A percentile compares a stretch with the other conserved stretches of the same genome.
phyloP scores from a whole-genome alignment of 2,113 vertebrate genomes.

The Eptesicus fuscus region DNA sequence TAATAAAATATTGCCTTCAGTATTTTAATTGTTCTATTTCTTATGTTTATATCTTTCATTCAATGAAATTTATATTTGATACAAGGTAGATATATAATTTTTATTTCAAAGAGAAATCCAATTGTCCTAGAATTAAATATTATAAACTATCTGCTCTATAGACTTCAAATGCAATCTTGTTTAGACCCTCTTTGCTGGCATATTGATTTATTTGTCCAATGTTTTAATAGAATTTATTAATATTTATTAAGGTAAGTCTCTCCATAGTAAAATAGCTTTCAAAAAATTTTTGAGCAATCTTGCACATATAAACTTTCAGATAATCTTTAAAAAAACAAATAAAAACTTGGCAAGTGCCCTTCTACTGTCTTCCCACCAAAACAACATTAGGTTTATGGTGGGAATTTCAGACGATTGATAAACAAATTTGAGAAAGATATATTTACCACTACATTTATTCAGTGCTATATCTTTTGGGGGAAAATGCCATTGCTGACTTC shows the following conservation, averaged over 20 bases:
- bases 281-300: neutral
- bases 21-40: neutral
- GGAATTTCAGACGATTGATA: neutral
- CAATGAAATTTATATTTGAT: neutral
- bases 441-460: neutral
- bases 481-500: neutral
- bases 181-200: neutral
- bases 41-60: neutral
- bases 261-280: neutral
- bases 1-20: neutral
- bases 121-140: neutral
- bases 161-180: neutral
- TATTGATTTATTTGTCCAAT: conserved; percentile 12
- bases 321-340: neutral
- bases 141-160: neutral
- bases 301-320: neutral
- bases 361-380: neutral
- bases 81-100: neutral
- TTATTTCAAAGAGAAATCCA: conserved; percentile 1
- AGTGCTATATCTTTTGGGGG: neutral
- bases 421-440: neutral
- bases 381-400: neutral
- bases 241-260: neutral
- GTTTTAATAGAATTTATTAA: neutral
- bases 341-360: neutral